A percentile compares a stretch with the other conserved stretches of the same genome.
Conservation (phyloP, 2,888 invertebrate genomes). For the Sminthurinus aureus region DNA sequence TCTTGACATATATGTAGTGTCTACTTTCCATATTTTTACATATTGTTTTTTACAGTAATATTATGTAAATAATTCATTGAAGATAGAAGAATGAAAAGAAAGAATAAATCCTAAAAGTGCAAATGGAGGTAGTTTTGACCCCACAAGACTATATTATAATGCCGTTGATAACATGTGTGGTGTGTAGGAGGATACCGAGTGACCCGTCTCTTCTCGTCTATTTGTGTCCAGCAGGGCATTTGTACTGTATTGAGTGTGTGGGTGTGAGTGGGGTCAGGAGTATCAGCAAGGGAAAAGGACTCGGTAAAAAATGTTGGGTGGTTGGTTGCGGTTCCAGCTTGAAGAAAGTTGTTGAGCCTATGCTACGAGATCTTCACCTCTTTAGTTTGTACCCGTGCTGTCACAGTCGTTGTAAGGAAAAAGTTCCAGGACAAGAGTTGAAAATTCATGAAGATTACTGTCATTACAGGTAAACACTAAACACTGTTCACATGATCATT, state of each 20-base stretch:
- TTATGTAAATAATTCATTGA: too few species aligned
- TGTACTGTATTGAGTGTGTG: constrained; percentile 19
- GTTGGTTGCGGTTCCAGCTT: constrained; percentile 19
- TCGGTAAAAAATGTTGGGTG: constrained; percentile 33
- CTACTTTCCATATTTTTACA: too few species aligned
- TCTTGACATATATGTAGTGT: too few species aligned
- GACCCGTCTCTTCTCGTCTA: constrained; percentile 8
- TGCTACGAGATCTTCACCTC: constrained; percentile 20
- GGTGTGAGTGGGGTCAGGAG: constrained; percentile 15
- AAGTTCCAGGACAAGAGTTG: constrained; percentile 21
- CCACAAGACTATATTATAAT: constrained; percentile 2
- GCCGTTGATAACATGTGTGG: constrained; percentile 11
- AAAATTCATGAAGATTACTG: constrained; percentile 12
- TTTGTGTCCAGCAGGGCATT: constrained; percentile 20
- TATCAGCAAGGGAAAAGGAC: constrained; percentile 5
- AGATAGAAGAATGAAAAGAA: background rate
- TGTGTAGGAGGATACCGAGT: constrained; percentile 14
- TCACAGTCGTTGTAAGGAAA: constrained; percentile 1
- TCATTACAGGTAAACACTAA: constrained; percentile 23
- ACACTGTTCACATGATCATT: background rate
- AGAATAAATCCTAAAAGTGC: background rate
- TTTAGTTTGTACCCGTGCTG: constrained; percentile 19
- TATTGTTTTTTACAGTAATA: too few species aligned
- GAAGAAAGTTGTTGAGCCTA: constrained; percentile 23
- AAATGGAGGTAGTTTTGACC: constrained; percentile 28